These are phyloP conservation scores for Lasioglossum marginatum DNA, from an alignment of 2,888 invertebrate genomes.

Conservation along the genomic window DNA sequence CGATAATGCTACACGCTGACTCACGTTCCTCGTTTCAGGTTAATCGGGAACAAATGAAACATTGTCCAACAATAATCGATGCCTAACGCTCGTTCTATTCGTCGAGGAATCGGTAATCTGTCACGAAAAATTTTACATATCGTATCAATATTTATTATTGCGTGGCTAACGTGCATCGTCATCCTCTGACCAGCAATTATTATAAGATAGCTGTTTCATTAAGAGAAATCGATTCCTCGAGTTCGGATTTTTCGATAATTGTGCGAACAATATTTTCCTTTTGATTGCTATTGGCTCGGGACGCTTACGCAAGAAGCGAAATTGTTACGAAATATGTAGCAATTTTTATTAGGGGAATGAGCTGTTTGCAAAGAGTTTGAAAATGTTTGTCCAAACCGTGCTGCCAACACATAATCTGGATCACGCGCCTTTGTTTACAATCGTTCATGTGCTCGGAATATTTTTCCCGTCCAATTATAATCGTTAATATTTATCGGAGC, in stretches of 20 bases:
- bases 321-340: background rate
- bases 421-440: background rate
- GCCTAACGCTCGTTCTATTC: background rate
- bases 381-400: background rate
- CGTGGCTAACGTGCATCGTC: slow-evolving; percentile 26
- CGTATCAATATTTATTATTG: slow-evolving; percentile 7
- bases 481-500: background rate
- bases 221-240: background rate
- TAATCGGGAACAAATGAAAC: slow-evolving; percentile 5
- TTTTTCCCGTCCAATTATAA: slow-evolving; percentile 1
- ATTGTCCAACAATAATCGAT: background rate
- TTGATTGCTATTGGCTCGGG: background rate
- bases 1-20: slow-evolving; percentile 27
- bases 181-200: slow-evolving; percentile 11
- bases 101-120: background rate
- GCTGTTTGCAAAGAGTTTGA: too few relatives aligned
- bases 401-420: background rate
- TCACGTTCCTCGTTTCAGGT: slow-evolving; percentile 17
- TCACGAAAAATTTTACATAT: background rate
- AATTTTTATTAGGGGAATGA: background rate
- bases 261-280: background rate
- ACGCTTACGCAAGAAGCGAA: background rate
- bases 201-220: background rate
- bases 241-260: background rate
- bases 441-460: background rate